Base-by-base conservation (phyloP, 2,113 vertebrate species). In the Bothrops jararaca region DNA sequence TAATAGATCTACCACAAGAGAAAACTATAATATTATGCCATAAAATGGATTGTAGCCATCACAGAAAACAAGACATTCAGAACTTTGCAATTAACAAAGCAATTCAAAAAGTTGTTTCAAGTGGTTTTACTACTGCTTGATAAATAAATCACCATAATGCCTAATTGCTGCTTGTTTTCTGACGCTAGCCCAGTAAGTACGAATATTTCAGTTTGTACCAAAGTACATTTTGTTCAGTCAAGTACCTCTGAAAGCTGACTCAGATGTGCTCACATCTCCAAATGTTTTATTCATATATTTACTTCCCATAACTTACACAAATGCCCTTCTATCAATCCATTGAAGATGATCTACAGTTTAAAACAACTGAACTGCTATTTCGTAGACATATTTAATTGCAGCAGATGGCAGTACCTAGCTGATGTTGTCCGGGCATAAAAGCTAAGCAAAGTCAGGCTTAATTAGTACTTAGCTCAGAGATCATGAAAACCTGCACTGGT, bases 161-260 rank as follows among this genome's bases (percentile, higher is more conserved):
- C 58, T 91, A 93, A 93, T 94, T 95, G 94, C 89, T 90, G 42
- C 52, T 92, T 96, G 74, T 50, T 91, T 60, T 48, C 24, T 23
- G 64, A 95, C 34, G 50, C 86, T 94, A 57, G 86, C 64, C 24
- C 54, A 94, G n/a, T 88, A 88, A 4, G 26, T 91, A 89, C 93
- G 93, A 95, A 92, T 88, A 42, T 90, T 95, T 0, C 52, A 80
- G 93, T 94, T 80, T 87, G 85, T 20, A 92, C 20, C 69, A 60
- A 91, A 93, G 12, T 54, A 93, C 0, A 29, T 34, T 11, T 89
- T 94, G 53, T 60, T 89, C 89, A 94, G 60, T 85, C 10, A 91
- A 95, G 90, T 93, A 80, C 94, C 90, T 94, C 91, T 45, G 94
- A 92, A 29, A 48, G 13, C 90, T 85, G 88, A 42, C 34, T 94